These are phyloP conservation scores for Intellagama lesueurii DNA, from an alignment of 2,797 vertebrate species.

Conservation along the genomic window DNA sequence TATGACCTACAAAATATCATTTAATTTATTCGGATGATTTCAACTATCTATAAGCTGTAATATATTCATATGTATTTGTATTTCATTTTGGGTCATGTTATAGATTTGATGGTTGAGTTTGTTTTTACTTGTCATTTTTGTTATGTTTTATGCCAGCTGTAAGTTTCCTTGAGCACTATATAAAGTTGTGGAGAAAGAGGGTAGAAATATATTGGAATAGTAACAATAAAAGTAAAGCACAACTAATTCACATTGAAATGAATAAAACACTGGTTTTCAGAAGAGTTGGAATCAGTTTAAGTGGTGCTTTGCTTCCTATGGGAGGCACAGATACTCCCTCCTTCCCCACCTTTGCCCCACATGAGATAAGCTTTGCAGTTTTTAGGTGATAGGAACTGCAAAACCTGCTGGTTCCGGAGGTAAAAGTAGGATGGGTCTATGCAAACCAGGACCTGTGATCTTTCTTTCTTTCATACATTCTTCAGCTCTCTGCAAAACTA, in stretches of 20 bases:
- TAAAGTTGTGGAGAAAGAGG: too few relatives aligned
- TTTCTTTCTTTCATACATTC: not conserved
- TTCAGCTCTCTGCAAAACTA: not conserved
- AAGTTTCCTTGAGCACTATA: too few relatives aligned
- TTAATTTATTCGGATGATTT: too few relatives aligned
- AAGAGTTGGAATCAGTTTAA: not conserved
- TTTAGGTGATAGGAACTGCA: not conserved
- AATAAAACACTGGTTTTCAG: not conserved
- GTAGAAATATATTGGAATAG: too few relatives aligned
- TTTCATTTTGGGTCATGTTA: too few relatives aligned
- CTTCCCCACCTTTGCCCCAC: not conserved
- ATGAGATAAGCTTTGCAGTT: not conserved
- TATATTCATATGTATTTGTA: too few relatives aligned
- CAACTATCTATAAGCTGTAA: too few relatives aligned
- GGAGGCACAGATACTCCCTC: not conserved
- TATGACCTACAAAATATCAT: too few relatives aligned
- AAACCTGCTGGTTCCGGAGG: not conserved
- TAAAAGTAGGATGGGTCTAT: not conserved
- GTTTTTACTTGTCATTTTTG: not conserved
- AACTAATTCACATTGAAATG: not conserved
- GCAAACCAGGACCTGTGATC: not conserved
- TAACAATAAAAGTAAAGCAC: too few relatives aligned
- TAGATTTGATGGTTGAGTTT: too few relatives aligned
- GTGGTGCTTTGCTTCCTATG: not conserved
- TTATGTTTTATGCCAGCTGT: too few relatives aligned